Evolutionary conservation across 2,888 invertebrate genomes (phyloP), one percentile per base, ranked within the genome.

Genomic region (Microplitis deprimator): DNA sequence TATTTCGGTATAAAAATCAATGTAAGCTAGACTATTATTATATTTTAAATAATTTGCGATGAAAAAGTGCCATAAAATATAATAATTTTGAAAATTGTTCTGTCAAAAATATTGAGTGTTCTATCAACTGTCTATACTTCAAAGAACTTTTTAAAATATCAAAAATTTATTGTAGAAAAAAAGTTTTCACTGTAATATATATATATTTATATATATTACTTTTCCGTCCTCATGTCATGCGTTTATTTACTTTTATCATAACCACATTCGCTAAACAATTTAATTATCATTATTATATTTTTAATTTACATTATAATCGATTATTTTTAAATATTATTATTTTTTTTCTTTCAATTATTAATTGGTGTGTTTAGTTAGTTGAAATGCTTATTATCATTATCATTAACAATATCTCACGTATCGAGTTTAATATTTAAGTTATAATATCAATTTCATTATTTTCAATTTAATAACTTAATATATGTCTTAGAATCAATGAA

Each of bases 321-420:
- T 29, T 29, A 20, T 29, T 29, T 29, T 4, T 59, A 73, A 68
- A 17, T 17, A n/a, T 40, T 67, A 39, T 41, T 65, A 71, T 68
- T 38, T 67, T 65, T 41, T 67, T 62, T 76, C 73, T 68, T 38
- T 17, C 67, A 68, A 62, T 72, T 50, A 40, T 68, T 64, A 62
- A 69, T 13, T 70, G 39, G 68, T 76, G 70, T 74, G 73, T 73
- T 60, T 79, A 72, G 74, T 75, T 69, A 73, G 29, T 73, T 62
- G 50, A 68, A 68, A 77, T 73, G 70, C 79, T 76, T 79, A 71
- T 60, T 29, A 67, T 68, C 29, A 77, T 81, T 69, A 73, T 80
- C 4, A 50, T 13, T 8, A 50, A 50, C 13, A 50, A 50, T 50
- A 50, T 50, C 50, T 50, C 50, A 50, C 50, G 8, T 41, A 41